phyloP scores from a whole-genome alignment of 2,113 vertebrate genomes.

The Lepus timidus region DNA sequence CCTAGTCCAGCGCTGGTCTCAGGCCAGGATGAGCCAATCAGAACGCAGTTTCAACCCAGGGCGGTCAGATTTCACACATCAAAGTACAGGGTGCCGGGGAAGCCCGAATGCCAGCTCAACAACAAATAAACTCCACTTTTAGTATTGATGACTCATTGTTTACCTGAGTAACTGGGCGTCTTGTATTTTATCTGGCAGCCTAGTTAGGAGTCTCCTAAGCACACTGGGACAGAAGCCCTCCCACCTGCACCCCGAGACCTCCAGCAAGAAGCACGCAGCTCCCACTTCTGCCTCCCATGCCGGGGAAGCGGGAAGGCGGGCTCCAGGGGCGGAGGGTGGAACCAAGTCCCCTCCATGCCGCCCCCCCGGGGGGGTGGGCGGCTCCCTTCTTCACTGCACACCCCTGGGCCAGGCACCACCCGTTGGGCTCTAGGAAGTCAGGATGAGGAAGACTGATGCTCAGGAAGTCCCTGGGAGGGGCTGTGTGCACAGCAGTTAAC shows the following conservation, averaged over 20 bases:
- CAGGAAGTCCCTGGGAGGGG: no score
- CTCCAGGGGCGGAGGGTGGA: no score
- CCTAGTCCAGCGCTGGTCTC: neutral
- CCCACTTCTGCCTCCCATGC: no score
- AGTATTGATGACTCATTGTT: neutral
- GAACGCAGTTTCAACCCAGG: neutral
- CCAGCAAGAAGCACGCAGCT: neutral
- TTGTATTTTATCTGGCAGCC: neutral
- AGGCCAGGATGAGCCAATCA: neutral
- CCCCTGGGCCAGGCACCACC: neutral
- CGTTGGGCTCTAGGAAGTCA: neutral
- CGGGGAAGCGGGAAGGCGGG: no score
- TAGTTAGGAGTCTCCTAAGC: neutral
- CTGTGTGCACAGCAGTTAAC: no score
- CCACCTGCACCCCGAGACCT: neutral
- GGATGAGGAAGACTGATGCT: neutral
- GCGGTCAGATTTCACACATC: neutral
- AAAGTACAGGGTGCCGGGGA: neutral
- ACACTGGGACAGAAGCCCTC: neutral
- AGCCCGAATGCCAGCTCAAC: neutral
- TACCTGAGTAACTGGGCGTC: neutral
- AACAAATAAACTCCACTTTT: neutral
- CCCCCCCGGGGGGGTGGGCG: fast-evolving
- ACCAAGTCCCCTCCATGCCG: no score
- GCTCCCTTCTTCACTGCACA: neutral